A percentile compares a stretch with the other conserved stretches of the same genome.
These are phyloP conservation scores for Coreoperca whiteheadi DNA, from an alignment of 2,113 vertebrate species.

Conservation along the genomic window DNA sequence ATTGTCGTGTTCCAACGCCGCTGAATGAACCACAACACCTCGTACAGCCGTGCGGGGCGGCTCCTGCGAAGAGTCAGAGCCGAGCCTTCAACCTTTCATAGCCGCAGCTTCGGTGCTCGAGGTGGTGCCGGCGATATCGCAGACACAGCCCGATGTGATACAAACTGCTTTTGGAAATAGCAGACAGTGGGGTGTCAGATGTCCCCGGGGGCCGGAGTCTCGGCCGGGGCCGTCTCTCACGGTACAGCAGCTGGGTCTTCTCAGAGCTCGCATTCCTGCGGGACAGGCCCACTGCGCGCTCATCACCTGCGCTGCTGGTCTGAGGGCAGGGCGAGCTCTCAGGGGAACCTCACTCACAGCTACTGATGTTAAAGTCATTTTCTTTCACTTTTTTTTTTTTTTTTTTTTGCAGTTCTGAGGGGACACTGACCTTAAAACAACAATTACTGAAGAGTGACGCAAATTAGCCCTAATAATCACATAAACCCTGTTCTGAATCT, in stretches of 20 bases:
- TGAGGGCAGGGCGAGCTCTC: conserved; percentile 23
- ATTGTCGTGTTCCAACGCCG: not conserved
- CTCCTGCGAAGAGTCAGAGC: not conserved
- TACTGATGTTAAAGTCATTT: conserved; percentile 13
- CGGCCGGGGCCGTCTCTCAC: conserved; percentile 53
- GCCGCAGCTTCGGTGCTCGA: conserved; percentile 5
- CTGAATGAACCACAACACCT: not conserved
- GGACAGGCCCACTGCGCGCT: conserved; percentile 74
- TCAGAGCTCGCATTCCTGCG: conserved; percentile 82
- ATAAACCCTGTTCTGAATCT: not conserved
- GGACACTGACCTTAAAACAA: not conserved
- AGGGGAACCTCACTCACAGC: not conserved
- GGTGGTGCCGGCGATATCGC: conserved; percentile 35
- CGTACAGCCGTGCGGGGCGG: not conserved
- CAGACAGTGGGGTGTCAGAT: conserved; percentile 74
- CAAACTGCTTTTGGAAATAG: conserved; percentile 72
- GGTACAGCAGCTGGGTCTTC: conserved; percentile 81
- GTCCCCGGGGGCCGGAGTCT: conserved; percentile 72
- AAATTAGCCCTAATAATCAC: not conserved
- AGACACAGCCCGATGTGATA: conserved; percentile 23
- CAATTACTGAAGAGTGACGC: too few species aligned
- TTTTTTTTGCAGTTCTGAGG: not conserved
- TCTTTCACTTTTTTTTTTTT: not conserved
- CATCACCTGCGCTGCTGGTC: conserved; percentile 81
- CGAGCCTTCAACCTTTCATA: conserved; percentile 6